Evolutionary conservation across 2,113 vertebrate genomes (phyloP).

Genomic region (Euleptes europaea): DNA sequence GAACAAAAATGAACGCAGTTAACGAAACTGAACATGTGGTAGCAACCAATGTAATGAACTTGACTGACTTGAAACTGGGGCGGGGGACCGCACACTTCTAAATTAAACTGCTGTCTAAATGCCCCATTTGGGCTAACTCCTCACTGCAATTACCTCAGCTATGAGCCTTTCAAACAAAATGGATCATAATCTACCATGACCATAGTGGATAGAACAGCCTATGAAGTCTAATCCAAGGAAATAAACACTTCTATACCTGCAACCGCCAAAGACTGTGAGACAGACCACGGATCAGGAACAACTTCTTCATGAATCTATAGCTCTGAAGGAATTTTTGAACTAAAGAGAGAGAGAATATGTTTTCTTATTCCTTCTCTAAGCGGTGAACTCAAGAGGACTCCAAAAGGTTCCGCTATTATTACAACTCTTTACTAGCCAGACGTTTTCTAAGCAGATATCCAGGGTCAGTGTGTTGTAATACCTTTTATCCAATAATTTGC

Average conservation of each 20-base stretch:
- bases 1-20: too few relatives aligned
- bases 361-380: background rate
- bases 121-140: background rate
- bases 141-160: background rate
- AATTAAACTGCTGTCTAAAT: background rate
- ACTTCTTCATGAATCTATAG: fast-evolving
- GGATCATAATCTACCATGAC: background rate
- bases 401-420: background rate
- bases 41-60: too few relatives aligned
- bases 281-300: background rate
- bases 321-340: background rate
- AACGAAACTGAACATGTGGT: too few relatives aligned
- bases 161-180: background rate
- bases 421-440: background rate
- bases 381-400: background rate
- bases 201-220: background rate
- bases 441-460: background rate
- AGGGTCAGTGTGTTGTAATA: background rate
- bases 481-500: background rate
- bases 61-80: too few relatives aligned
- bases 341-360: background rate
- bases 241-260: background rate
- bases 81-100: too few relatives aligned
- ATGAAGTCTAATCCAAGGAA: background rate
- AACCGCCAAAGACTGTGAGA: background rate